Evolutionary conservation across 2,113 vertebrate species (phyloP).

Genomic region (Myiagra hebetior): DNA sequence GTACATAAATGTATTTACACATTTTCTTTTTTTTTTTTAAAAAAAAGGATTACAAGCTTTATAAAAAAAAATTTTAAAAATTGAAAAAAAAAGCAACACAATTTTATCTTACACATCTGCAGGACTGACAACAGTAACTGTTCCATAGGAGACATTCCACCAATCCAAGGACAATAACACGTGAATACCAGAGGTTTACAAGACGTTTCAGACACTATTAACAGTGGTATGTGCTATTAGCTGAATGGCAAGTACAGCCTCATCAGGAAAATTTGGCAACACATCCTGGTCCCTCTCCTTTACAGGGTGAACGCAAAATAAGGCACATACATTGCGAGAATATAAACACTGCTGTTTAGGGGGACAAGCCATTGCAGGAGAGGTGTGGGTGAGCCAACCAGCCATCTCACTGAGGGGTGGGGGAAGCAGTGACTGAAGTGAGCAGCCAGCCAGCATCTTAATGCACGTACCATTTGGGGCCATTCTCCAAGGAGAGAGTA

Average conservation of each 20-base stretch:
- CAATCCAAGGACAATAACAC: constrained; percentile 59
- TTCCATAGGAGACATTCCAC: constrained; percentile 68
- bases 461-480: not conserved
- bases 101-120: constrained; percentile 78
- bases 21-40: constrained; percentile 30
- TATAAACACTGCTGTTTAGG: constrained; percentile 32
- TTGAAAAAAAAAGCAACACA: constrained; percentile 61
- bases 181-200: constrained; percentile 64
- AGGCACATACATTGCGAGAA: constrained; percentile 88
- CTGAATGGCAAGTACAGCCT: not conserved
- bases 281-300: constrained; percentile 74
- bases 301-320: constrained; percentile 82
- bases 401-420: not conserved
- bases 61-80: constrained; percentile 25
- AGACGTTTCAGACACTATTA: constrained; percentile 64
- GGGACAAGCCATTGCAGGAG: not conserved
- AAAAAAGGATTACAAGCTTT: constrained; percentile 81
- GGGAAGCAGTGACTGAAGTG: not conserved
- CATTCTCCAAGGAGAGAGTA: not conserved
- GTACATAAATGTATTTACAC: constrained; percentile 91
- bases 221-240: constrained; percentile 60
- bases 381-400: not conserved
- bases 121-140: constrained; percentile 72
- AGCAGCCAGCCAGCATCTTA: not conserved
- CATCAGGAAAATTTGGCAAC: constrained; percentile 75